Evolutionary conservation across 2,113 vertebrate genomes (phyloP).

Genomic region (Toxotes chatareus): DNA sequence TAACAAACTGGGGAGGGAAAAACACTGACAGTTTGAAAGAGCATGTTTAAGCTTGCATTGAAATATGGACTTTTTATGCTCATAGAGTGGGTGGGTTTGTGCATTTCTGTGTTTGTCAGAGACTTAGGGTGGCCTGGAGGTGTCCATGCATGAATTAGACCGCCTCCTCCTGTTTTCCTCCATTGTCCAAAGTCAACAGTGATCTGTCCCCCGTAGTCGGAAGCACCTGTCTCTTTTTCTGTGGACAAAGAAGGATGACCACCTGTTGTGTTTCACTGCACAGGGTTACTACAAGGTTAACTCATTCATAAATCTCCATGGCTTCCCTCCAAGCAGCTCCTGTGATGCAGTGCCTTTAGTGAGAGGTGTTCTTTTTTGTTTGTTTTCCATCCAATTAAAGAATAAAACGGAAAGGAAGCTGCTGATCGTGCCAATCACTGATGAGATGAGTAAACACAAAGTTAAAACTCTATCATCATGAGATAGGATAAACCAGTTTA

Average conservation of each 20-base stretch:
- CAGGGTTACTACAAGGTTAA: constrained; percentile 63
- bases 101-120: constrained; percentile 53
- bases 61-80: constrained; percentile 47
- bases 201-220: constrained; percentile 56
- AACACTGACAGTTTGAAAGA: constrained; percentile 53
- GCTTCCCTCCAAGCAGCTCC: background rate
- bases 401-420: constrained; percentile 9
- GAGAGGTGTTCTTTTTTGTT: constrained; percentile 4
- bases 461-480: background rate
- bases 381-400: constrained; percentile 9
- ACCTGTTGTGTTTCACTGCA: constrained; percentile 67
- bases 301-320: constrained; percentile 40
- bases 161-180: constrained; percentile 56
- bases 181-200: constrained; percentile 69
- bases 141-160: constrained; percentile 61
- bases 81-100: constrained; percentile 29
- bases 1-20: constrained; percentile 16
- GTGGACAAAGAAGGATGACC: constrained; percentile 70
- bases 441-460: background rate
- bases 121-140: constrained; percentile 22
- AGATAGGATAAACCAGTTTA: constrained; percentile 13
- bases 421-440: background rate
- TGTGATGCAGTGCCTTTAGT: background rate
- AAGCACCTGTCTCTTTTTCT: constrained; percentile 75
- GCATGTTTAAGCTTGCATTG: constrained; percentile 46